These are phyloP conservation scores for Lophura nycthemera DNA, from an alignment of 2,113 vertebrate species.

Conservation along the genomic window DNA sequence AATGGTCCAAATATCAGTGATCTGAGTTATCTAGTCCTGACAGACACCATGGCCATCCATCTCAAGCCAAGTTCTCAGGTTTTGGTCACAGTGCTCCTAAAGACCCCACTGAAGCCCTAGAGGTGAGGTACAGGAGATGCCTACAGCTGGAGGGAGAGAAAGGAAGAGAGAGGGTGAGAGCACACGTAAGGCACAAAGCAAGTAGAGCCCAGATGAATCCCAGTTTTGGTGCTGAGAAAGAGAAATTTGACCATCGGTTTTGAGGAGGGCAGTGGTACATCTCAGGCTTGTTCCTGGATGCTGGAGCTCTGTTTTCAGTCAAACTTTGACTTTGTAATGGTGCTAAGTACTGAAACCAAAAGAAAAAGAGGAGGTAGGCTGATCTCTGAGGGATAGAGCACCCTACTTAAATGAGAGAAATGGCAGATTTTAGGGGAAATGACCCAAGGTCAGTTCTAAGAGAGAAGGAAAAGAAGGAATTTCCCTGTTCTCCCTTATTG, in stretches of 20 bases:
- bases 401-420: not conserved
- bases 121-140: rapidly evolving
- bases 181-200: not conserved
- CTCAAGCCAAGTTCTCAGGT: not conserved
- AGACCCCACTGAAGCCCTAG: not conserved
- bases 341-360: not conserved
- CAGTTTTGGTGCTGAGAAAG: not conserved
- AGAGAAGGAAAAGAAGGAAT: not conserved
- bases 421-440: not conserved
- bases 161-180: not conserved
- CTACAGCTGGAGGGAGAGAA: not conserved
- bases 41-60: not conserved
- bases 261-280: not conserved
- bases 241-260: not conserved
- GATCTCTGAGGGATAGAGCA: not conserved
- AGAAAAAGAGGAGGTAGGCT: not conserved
- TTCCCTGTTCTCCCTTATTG: not conserved
- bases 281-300: not conserved
- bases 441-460: not conserved
- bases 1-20: not conserved
- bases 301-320: not conserved
- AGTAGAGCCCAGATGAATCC: not conserved
- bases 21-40: not conserved
- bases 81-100: not conserved
- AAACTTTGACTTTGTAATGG: not conserved